Percentiles rank a stretch among this genome's conserved stretches.
phyloP scores from a whole-genome alignment of 2,797 vertebrate species.

The Acrocephalus scirpaceus region DNA sequence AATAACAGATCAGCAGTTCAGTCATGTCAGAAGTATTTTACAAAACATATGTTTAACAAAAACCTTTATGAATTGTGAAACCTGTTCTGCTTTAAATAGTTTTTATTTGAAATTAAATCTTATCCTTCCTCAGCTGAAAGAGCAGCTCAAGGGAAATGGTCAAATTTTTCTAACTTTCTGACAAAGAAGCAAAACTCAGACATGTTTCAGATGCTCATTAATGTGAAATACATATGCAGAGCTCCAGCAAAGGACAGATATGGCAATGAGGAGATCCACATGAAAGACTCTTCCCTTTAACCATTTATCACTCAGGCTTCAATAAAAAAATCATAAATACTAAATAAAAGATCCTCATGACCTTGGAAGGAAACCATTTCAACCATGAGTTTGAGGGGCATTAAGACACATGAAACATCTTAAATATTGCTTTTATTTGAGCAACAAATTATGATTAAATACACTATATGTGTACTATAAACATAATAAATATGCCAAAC shows the following conservation, averaged over 20 bases:
- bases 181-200: neutral
- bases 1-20: neutral
- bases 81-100: neutral
- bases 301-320: neutral
- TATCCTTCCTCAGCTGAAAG: neutral
- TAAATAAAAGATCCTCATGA: neutral
- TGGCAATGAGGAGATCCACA: neutral
- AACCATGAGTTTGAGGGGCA: neutral
- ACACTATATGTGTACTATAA: neutral
- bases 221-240: neutral
- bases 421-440: neutral
- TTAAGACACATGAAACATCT: neutral
- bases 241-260: neutral
- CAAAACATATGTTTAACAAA: neutral
- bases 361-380: neutral
- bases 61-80: neutral
- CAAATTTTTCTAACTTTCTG: neutral
- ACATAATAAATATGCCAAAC: neutral
- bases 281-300: neutral
- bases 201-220: neutral
- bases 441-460: neutral
- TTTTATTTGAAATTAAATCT: slow-evolving; percentile 2
- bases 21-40: neutral
- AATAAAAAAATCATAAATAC: neutral
- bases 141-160: neutral